Conservation (phyloP, 2,888 invertebrate species). For the Synergus gifuensis region DNA sequence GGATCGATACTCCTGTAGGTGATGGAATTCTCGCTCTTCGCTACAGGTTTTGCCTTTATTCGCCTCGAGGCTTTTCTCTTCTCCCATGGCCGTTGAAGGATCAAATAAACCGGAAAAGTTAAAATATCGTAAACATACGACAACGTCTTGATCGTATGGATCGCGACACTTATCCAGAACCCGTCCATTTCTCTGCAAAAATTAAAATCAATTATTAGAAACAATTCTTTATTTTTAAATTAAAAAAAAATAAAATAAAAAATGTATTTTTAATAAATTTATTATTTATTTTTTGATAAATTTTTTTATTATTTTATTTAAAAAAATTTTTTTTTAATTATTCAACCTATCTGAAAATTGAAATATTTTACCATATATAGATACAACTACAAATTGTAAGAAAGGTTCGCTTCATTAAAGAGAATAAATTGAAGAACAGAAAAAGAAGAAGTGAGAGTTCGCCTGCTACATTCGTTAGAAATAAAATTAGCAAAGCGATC, state of each 20-base stretch:
- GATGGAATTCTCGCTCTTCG: constrained; percentile 83
- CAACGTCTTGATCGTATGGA: constrained; percentile 88
- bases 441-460: not conserved
- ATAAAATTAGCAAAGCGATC: constrained; percentile 2
- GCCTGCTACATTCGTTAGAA: not conserved
- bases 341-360: not conserved
- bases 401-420: not conserved
- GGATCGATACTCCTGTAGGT: constrained; percentile 86
- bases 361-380: not conserved
- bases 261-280: too few species aligned
- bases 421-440: not conserved
- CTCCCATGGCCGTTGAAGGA: constrained; percentile 93
- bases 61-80: constrained; percentile 87
- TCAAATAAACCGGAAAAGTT: constrained; percentile 93
- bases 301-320: not conserved
- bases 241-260: too few species aligned
- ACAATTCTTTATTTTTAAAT: not conserved
- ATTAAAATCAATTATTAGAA: not conserved
- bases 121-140: constrained; percentile 93
- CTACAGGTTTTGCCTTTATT: constrained; percentile 87
- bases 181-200: constrained; percentile 81
- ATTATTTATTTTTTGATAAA: too few species aligned
- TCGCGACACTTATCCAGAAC: constrained; percentile 83
- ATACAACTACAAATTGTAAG: not conserved
- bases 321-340: not conserved